These are phyloP conservation scores for Colinus virginianus DNA, from an alignment of 2,113 vertebrate species.

Conservation along the genomic window DNA sequence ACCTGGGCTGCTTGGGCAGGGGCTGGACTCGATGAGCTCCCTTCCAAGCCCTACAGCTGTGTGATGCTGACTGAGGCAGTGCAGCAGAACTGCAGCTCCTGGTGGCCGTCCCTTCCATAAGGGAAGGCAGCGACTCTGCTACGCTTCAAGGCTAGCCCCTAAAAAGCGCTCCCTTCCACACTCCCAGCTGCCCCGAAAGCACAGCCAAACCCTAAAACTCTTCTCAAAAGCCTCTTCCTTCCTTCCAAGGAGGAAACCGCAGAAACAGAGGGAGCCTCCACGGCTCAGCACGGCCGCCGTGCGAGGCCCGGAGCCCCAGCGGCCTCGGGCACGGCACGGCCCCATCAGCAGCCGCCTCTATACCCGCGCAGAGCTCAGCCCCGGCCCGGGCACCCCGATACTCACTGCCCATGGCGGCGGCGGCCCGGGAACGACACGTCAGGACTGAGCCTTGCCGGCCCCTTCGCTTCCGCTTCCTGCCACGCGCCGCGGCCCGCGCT, in stretches of 20 bases:
- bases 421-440: conserved; percentile 77
- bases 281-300: no score
- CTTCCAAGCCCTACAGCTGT: no score
- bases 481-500: conserved; percentile 65
- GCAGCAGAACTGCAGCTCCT: neutral
- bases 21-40: no score
- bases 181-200: neutral
- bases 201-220: no score
- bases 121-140: neutral
- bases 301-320: no score
- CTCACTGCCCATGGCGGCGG: conserved; percentile 80
- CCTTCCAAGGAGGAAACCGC: neutral
- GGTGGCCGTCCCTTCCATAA: neutral
- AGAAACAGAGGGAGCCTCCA: no score
- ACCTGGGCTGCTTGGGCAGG: no score
- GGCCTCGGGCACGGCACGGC: neutral
- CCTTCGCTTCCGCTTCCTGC: conserved; percentile 75
- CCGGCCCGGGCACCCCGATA: neutral
- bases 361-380: no score
- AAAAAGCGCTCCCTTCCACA: neutral
- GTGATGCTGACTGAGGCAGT: fast-evolving
- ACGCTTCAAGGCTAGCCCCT: neutral
- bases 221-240: neutral
- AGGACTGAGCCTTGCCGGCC: conserved; percentile 18
- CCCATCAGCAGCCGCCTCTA: neutral